Evolutionary conservation across 2,113 vertebrate species (phyloP).

Genomic region (Oceanites oceanicus): DNA sequence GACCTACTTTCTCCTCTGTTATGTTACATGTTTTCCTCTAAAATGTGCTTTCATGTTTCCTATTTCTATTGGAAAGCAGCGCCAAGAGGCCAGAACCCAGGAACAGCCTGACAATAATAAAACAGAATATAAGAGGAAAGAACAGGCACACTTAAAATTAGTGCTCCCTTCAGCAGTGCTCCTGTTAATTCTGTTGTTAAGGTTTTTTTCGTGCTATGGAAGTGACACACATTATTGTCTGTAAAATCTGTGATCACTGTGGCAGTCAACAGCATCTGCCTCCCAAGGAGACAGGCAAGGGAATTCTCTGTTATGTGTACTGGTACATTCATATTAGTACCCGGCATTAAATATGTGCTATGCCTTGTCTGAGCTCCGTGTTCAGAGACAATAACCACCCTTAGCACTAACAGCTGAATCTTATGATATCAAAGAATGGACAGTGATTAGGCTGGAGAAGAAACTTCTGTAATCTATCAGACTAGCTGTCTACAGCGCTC

Average conservation of each 20-base stretch:
- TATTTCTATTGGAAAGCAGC: neutral
- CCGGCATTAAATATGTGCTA: neutral
- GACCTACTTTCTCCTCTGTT: constrained; percentile 38
- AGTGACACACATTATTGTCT: neutral
- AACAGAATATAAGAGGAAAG: neutral
- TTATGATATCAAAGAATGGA: neutral
- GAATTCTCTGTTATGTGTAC: neutral
- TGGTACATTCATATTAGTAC: neutral
- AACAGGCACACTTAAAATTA: neutral
- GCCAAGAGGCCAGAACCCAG: neutral
- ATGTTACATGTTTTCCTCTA: constrained; percentile 2
- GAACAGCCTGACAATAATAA: neutral
- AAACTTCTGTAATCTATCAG: neutral
- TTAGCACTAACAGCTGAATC: neutral
- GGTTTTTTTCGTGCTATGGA: neutral
- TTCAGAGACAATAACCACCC: neutral
- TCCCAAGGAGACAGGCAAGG: fast-evolving
- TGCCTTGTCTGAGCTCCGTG: neutral
- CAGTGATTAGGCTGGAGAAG: neutral
- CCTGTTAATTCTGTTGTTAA: neutral
- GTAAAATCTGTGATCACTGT: neutral
- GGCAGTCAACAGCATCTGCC: neutral
- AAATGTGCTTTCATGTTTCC: constrained; percentile 13
- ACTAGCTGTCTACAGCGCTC: neutral
- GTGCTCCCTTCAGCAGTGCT: neutral